Evolutionary conservation across 2,113 vertebrate species (phyloP).

Genomic region (Erythrolamprus reginae): DNA sequence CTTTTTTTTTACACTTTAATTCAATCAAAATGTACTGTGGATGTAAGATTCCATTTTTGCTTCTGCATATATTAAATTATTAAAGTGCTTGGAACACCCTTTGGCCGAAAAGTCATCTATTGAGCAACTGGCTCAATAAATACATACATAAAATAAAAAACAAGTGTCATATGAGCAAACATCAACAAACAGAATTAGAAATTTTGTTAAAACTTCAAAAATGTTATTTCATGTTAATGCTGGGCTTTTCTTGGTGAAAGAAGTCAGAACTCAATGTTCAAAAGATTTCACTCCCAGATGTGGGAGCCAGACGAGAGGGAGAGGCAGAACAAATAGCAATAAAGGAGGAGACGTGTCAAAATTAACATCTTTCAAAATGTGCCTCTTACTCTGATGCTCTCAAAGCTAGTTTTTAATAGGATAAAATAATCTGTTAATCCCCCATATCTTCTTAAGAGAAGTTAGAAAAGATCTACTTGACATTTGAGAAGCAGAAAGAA

Average conservation of each 20-base stretch:
- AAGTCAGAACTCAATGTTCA: constrained; percentile 27
- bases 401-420: constrained; percentile 54
- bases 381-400: constrained; percentile 51
- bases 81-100: background rate
- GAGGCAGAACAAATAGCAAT: background rate
- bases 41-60: background rate
- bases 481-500: constrained; percentile 51
- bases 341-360: constrained; percentile 16
- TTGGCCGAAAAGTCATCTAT: background rate
- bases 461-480: constrained; percentile 66
- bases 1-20: background rate
- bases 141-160: background rate
- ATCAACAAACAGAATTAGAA: background rate
- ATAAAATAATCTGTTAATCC: constrained; percentile 59
- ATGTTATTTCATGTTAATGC: constrained; percentile 16
- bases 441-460: constrained; percentile 62
- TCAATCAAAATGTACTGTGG: background rate
- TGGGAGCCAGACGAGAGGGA: constrained; percentile 9
- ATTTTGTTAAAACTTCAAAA: constrained; percentile 24
- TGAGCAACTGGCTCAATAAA: background rate
- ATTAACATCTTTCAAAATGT: constrained; percentile 51
- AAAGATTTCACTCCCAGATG: background rate
- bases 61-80: background rate
- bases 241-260: constrained; percentile 23
- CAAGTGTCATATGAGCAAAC: background rate